These are phyloP conservation scores for Parotocinclus haroldoi DNA, from an alignment of 2,797 vertebrate species.

Conservation along the genomic window DNA sequence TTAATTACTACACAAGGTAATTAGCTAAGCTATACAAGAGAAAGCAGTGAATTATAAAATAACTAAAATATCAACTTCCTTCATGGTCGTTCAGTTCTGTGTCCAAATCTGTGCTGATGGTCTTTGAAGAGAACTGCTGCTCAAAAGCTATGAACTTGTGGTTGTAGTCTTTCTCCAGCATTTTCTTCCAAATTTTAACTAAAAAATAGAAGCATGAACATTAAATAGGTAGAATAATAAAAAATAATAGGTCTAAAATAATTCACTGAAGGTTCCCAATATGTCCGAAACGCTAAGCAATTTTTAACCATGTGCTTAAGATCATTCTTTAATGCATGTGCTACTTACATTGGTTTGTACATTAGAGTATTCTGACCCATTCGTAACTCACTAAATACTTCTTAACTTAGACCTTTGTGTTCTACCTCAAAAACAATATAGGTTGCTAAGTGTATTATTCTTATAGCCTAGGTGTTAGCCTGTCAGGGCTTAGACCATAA, in stretches of 20 bases:
- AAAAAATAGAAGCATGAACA: slow-evolving; percentile 18
- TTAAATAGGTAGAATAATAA: background rate
- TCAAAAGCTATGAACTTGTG: slow-evolving; percentile 64
- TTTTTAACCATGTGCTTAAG: too few species aligned
- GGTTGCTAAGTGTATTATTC: too few species aligned
- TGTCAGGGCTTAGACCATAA: too few species aligned
- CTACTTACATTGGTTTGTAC: too few species aligned
- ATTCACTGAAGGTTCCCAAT: too few species aligned
- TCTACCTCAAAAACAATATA: too few species aligned
- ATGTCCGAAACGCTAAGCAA: too few species aligned
- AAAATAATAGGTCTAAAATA: background rate
- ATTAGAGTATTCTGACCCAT: too few species aligned
- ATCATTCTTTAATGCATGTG: too few species aligned
- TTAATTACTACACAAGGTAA: slow-evolving; percentile 4
- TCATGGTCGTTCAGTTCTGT: slow-evolving; percentile 20
- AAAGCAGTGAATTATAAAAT: background rate
- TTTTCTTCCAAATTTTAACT: slow-evolving; percentile 74
- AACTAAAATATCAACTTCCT: slow-evolving; percentile 33
- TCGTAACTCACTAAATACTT: too few species aligned
- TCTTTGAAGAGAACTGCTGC: slow-evolving; percentile 52
- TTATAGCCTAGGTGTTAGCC: too few species aligned
- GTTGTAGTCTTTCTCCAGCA: slow-evolving; percentile 68
- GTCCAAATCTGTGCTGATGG: slow-evolving; percentile 33
- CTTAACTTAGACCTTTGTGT: too few species aligned
- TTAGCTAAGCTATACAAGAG: background rate